Conservation (phyloP, 2,797 vertebrate species). For the Neoniphon sammara region DNA sequence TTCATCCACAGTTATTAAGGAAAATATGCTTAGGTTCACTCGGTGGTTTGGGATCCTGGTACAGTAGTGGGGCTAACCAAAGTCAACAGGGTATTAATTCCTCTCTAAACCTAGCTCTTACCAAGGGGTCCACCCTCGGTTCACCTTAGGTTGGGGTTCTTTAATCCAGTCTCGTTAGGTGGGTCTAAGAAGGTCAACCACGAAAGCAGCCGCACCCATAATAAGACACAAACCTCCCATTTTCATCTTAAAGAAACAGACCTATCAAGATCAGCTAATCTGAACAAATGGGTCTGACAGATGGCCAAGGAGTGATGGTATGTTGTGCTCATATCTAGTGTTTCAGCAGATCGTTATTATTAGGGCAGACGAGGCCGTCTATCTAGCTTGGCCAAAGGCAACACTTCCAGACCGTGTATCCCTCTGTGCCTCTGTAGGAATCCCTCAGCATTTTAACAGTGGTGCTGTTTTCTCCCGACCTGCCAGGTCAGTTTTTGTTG, state of each 20-base stretch:
- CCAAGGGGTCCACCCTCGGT: conserved; percentile 38
- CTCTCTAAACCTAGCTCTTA: conserved; percentile 56
- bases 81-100: conserved; percentile 73
- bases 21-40: conserved; percentile 64
- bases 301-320: conserved; percentile 55
- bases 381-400: conserved; percentile 64
- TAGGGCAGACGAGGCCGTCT: conserved; percentile 40
- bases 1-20: conserved; percentile 68
- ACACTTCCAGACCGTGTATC: conserved; percentile 55
- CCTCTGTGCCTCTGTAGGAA: conserved; percentile 45
- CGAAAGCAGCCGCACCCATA: conserved; percentile 37
- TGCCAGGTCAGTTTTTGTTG: conserved; percentile 95
- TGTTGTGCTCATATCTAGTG: conserved; percentile 50
- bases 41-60: conserved; percentile 59
- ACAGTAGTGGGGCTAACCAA: conserved; percentile 64
- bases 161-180: conserved; percentile 37
- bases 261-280: conserved; percentile 64
- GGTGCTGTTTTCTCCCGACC: conserved; percentile 56
- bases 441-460: conserved; percentile 59
- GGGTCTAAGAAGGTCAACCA: conserved; percentile 36
- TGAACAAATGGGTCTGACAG: conserved; percentile 73
- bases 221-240: conserved; percentile 50
- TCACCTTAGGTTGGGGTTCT: conserved; percentile 34
- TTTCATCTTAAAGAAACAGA: conserved; percentile 54
- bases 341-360: conserved; percentile 66